Base-by-base conservation (phyloP, 2,888 invertebrate species). In the Polymixis lichenea region DNA sequence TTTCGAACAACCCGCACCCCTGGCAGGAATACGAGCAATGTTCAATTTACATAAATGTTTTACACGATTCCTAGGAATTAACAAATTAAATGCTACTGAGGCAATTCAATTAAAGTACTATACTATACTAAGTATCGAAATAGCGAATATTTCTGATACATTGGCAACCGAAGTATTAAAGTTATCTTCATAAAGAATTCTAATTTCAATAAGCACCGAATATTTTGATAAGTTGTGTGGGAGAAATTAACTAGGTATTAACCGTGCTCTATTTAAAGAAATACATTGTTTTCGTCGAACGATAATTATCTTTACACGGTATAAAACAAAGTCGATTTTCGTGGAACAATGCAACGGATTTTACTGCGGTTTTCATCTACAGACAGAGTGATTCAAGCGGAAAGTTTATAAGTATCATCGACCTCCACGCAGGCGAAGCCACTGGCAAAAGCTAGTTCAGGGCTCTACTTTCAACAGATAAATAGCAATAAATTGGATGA, bases 81-180 rank as follows among this genome's bases (percentile, higher is more conserved):
- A 49, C 49, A 13, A 72, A 78, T 73, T 60, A 55, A 73, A 65
- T 62, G 22, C 6, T n/a, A 51, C n/a, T 72, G 25, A 58, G 38
- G 32, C 22, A 61, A 61, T 32, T 38, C 4, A n/a, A 38, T 62
- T 0, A n/a, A 62, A 22, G 6, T 32, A 19, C 38, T 4, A 2
- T 2, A 1, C 32, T 32, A 32, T 32, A 9, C n/a, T n/a, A n/a
- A n/a, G n/a, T 46, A 28, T 46, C 28, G 7, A 43, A 55, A 32
- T 56, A 56, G 22, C 15, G 11, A 9, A n/a, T 25, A 38, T 56
- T 76, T 49, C 13, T 53, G 32, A 28, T 13, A 56, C 2, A 28
- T 32, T 60, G 4, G 9, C 28, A 60, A 19, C 0, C 8, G 1
- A n/a, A 32, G 9, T 25, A 49, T 38, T 46, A 1, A 32, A 49